Percentiles rank a stretch among this genome's conserved stretches.
phyloP scores from a whole-genome alignment of 2,113 vertebrate genomes.

The Hydrochoerus hydrochaeris region DNA sequence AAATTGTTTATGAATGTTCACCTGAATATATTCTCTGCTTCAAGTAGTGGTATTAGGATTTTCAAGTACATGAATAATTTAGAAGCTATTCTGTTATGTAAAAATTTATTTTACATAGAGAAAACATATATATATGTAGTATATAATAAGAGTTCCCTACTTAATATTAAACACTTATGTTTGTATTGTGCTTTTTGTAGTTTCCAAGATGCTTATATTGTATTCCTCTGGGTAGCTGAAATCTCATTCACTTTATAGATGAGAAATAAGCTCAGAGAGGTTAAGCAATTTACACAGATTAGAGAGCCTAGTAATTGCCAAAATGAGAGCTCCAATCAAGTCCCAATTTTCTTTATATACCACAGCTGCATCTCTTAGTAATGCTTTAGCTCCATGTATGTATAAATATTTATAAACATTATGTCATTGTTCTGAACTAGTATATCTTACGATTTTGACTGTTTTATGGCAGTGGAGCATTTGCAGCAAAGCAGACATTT shows the following conservation, averaged over 20 bases:
- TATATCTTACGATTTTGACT: conserved; percentile 18
- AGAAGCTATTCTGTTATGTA: background rate
- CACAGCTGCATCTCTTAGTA: conserved; percentile 55
- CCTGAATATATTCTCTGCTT: background rate
- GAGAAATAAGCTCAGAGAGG: conserved; percentile 3
- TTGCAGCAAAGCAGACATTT: background rate
- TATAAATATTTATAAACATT: conserved; percentile 72
- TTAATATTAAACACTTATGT: background rate
- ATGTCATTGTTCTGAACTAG: conserved; percentile 42
- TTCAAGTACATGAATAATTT: background rate
- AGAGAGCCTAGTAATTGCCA: background rate
- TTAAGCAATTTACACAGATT: background rate
- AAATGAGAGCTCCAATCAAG: background rate
- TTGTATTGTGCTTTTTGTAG: background rate
- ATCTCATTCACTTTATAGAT: background rate
- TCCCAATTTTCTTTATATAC: background rate
- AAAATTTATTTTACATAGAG: conserved; percentile 27
- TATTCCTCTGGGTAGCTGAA: background rate
- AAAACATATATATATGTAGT: background rate
- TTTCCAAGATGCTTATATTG: background rate
- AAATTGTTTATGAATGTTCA: background rate
- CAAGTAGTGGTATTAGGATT: background rate
- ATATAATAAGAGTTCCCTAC: background rate
- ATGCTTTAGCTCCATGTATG: background rate
- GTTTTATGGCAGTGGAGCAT: conserved; percentile 5